Base-by-base conservation (phyloP, 2,113 vertebrate species). In the Coturnix japonica region DNA sequence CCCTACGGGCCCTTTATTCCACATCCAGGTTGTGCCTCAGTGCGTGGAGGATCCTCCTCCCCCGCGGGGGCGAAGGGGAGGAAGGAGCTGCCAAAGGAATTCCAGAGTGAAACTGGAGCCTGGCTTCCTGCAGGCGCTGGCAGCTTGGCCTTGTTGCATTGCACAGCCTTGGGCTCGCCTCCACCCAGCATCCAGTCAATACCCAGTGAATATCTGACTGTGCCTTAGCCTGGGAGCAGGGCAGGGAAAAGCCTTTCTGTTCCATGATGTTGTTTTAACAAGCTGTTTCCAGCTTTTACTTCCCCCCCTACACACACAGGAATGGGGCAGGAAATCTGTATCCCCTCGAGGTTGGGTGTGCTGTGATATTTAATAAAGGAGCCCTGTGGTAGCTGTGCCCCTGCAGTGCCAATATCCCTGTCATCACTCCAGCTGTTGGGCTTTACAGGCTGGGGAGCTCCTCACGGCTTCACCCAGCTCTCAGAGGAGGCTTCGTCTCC, bases 21-120 rank as follows among this genome's bases (percentile, higher is more conserved):
- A n/a, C 33, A 49, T 22, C 18, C 49, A 47, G 70, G 18, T 44
- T 31, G 33, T 26, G 25, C 31, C 12, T 17, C 41, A 11, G 56
- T 72, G 35, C n/a, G 18, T 33, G 30, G 23, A 57, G 56, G 57
- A 60, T 33, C 59, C 59, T 18, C 35, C 60, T 63, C 35, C 22
- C 22, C 33, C 33, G 4, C 30, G 53, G 60, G 71, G 56, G 80
- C 86, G 66, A 80, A 76, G 54, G 11, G 49, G 51, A 90, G 77
- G 63, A 85, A 88, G 73, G 80, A 77, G n/a, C 37, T 23, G 74
- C 63, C 46, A 75, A 70, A 75, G 60, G 89, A 87, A 91, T 85
- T 96, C 88, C 72, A 39, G 65, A 71, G 43, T 87, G 87, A 92
- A 94, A 92, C 63, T 30, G 7, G 51, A 79, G 61, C 65, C 25